Base-by-base conservation (phyloP, 2,888 invertebrate species). In the Calameuta idolon region DNA sequence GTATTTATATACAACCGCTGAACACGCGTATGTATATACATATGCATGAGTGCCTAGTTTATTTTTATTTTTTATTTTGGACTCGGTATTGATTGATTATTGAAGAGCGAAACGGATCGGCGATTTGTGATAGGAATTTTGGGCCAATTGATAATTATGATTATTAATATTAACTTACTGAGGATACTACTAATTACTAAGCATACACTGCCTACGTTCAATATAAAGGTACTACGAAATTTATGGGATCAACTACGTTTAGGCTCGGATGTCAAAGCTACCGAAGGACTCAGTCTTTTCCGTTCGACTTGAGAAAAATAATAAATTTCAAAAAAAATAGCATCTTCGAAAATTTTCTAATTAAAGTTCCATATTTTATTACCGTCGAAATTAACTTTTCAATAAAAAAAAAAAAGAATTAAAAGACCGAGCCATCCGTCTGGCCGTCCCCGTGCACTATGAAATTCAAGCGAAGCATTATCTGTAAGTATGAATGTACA, bases 401-500 rank as follows among this genome's bases (percentile, higher is more conserved):
- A 9, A 55, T 23, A 0, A 4, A 15, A 55, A 40, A 35, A 35
- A 11, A 15, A 40, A 40, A 15, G n/a, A 55, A 55, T 55, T 55
- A 55, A 55, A 55, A 55, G 55, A 55, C 55, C 55, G 55, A 55
- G 55, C 55, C 55, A 55, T 55, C 55, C 55, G 55, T 15, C 55
- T 55, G 55, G 55, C 40, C 40, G 15, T 40, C 40, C 40, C 40
- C 40, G 40, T 15, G 23, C 55, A 23, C 23, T 23, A 23, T 23
- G 55, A 23, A 23, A 23, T 9, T 55, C 40, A 69, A 34, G 74
- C 33, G 69, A 76, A 78, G 78, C 78, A 78, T 78, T 78, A 78
- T 78, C 78, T 75, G 34, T 76, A 78, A 78, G 78, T 78, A 76
- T 5, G 73, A 55, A 23, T 55, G 55, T 55, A 55, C 55, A 55